phyloP scores from a whole-genome alignment of 2,888 invertebrate species.

The Tachina grossa region DNA sequence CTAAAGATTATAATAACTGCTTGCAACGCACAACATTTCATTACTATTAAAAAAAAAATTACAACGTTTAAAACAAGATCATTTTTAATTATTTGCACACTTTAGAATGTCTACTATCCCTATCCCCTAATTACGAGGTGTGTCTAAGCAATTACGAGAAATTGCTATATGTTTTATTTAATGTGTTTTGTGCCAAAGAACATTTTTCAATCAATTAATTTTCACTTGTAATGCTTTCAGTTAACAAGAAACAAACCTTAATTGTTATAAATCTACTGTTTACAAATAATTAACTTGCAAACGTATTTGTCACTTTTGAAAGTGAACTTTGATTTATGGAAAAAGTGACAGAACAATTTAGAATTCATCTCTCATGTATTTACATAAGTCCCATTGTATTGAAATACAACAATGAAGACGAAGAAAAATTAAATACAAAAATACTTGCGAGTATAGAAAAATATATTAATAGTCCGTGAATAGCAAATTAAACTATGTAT shows the following conservation, averaged over 20 bases:
- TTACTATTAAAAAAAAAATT: background rate
- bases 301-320: constrained; percentile 52
- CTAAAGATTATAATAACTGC: too few species aligned
- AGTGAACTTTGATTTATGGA: constrained; percentile 53
- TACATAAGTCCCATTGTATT: constrained; percentile 21
- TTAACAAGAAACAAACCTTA: constrained; percentile 16
- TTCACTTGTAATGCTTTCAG: background rate
- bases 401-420: constrained; percentile 37
- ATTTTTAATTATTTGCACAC: background rate
- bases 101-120: constrained; percentile 5
- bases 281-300: constrained; percentile 41
- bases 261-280: constrained; percentile 43
- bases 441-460: background rate
- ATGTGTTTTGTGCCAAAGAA: background rate
- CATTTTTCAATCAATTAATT: constrained; percentile 43
- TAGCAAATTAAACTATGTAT: constrained; percentile 24
- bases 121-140: constrained; percentile 1
- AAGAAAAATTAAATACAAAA: background rate
- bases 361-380: constrained; percentile 50
- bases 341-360: constrained; percentile 51
- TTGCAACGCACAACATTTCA: background rate
- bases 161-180: background rate
- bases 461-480: constrained; percentile 25
- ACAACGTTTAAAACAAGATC: constrained; percentile 2
- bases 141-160: constrained; percentile 14